phyloP scores from a whole-genome alignment of 2,113 vertebrate genomes.

The Eulemur rufifrons region DNA sequence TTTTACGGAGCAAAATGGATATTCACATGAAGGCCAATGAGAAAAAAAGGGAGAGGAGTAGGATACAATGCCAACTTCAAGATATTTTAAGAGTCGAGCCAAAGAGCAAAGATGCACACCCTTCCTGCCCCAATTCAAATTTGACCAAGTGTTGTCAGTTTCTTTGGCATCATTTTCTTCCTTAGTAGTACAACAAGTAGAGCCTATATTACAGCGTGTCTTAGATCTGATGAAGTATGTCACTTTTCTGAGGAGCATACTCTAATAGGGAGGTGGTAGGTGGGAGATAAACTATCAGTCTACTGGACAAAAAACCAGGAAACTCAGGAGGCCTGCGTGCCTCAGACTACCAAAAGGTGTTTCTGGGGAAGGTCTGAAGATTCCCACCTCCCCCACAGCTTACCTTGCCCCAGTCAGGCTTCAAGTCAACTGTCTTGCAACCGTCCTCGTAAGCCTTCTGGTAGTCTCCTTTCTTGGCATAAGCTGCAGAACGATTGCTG shows the following conservation, averaged over 20 bases:
- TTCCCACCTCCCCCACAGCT: background rate
- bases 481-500: conserved; percentile 95
- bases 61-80: accelerated
- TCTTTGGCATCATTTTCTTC: background rate
- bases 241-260: background rate
- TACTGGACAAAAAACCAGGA: too few species aligned
- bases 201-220: background rate
- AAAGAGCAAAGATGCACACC: background rate
- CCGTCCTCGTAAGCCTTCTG: conserved; percentile 92
- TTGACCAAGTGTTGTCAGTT: accelerated
- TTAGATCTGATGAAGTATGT: background rate
- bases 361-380: background rate
- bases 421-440: conserved; percentile 92
- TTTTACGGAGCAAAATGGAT: background rate
- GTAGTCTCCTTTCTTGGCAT: conserved; percentile 93
- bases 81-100: background rate
- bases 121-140: background rate
- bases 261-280: background rate
- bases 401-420: conserved; percentile 97
- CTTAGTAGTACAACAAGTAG: background rate
- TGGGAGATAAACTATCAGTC: background rate
- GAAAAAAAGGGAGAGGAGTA: background rate
- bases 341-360: background rate
- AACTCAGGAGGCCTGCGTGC: background rate
- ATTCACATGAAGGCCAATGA: background rate